These are phyloP conservation scores for Dinocampus coccinellae DNA, from an alignment of 2,888 invertebrate genomes.

Conservation along the genomic window DNA sequence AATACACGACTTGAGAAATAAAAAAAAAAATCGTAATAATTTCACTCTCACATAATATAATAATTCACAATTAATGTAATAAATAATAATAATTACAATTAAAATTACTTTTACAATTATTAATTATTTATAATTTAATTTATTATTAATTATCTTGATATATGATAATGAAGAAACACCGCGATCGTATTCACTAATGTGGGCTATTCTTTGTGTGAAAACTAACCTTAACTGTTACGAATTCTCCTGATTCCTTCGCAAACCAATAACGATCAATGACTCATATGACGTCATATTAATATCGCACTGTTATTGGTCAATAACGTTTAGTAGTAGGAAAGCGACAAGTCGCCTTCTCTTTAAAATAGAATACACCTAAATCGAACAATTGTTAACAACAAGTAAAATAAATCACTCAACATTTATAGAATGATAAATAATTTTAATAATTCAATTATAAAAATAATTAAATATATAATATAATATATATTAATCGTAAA, in stretches of 20 bases:
- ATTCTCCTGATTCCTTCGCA: slow-evolving; percentile 2
- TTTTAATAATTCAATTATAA: background rate
- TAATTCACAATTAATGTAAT: background rate
- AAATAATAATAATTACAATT: background rate
- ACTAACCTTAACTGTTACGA: slow-evolving; percentile 31
- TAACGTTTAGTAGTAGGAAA: background rate
- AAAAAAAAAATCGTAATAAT: background rate
- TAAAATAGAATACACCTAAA: slow-evolving; percentile 35
- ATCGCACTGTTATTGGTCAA: slow-evolving; percentile 31
- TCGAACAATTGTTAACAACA: slow-evolving; percentile 4
- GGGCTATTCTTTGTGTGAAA: slow-evolving; percentile 11
- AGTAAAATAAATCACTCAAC: background rate
- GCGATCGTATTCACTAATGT: background rate
- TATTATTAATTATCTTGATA: background rate
- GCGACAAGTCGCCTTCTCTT: slow-evolving; percentile 26
- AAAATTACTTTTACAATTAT: background rate
- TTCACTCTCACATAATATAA: background rate
- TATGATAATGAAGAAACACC: slow-evolving; percentile 29
- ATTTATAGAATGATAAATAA: background rate
- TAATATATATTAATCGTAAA: background rate
- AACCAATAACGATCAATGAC: slow-evolving; percentile 32
- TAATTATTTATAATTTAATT: background rate
- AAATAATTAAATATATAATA: background rate
- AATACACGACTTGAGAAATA: slow-evolving; percentile 20
- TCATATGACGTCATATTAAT: slow-evolving; percentile 29